phyloP scores from a whole-genome alignment of 2,888 invertebrate species.

The Bhutanitis thaidina region DNA sequence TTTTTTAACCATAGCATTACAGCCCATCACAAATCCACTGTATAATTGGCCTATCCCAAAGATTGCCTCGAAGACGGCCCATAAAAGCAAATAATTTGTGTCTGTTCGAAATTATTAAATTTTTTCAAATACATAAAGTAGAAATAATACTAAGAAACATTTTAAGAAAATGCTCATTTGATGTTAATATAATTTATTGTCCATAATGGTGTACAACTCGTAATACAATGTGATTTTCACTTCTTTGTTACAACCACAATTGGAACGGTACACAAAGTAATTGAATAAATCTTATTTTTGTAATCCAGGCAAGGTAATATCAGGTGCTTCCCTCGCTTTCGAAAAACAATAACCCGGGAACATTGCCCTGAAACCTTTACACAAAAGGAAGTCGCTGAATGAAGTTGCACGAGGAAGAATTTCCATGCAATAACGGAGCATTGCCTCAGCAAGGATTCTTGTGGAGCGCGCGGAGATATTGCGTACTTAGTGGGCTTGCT shows the following conservation, averaged over 20 bases:
- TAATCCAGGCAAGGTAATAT: conserved; percentile 65
- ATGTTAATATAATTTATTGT: no score
- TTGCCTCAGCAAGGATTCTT: conserved; percentile 58
- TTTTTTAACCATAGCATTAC: no score
- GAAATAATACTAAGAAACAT: no score
- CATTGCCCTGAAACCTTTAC: conserved; percentile 69
- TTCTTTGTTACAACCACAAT: not conserved
- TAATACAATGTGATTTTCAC: no score
- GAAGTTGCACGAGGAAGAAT: conserved; percentile 76
- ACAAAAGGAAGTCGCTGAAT: conserved; percentile 70
- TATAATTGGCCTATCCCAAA: no score
- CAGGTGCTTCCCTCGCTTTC: conserved; percentile 62
- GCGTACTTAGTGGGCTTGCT: conserved; percentile 73
- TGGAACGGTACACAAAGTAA: conserved; percentile 42
- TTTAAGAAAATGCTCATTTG: no score
- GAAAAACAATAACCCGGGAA: conserved; percentile 76
- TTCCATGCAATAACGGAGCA: conserved; percentile 76
- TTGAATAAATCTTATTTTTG: conserved; percentile 64
- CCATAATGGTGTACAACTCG: no score
- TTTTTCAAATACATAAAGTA: no score
- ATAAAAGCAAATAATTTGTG: no score
- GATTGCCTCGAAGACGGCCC: no score
- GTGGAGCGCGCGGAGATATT: conserved; percentile 67
- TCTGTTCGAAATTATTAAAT: no score
- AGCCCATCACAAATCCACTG: no score